Percentiles rank a stretch among this genome's conserved stretches.
These are phyloP conservation scores for Germaria angustata DNA, from an alignment of 2,888 invertebrate genomes.

Conservation along the genomic window DNA sequence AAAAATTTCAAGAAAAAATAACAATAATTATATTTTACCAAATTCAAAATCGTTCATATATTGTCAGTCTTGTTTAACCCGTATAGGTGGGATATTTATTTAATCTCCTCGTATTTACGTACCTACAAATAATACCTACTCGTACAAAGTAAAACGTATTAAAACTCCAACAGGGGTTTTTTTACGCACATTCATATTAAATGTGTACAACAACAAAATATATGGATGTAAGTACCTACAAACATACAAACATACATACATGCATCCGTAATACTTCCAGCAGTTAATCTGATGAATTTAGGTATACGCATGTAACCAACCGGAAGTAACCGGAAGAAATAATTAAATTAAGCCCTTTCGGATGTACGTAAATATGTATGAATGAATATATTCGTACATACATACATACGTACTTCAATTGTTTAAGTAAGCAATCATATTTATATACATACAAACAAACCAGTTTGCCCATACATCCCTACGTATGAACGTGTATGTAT, in stretches of 20 bases:
- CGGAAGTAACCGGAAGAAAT: conserved; percentile 75
- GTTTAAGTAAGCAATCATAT: conserved; percentile 14
- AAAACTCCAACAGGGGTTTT: background rate
- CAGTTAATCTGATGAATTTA: conserved; percentile 51
- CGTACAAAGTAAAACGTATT: conserved; percentile 6
- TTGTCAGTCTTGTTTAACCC: too few relatives aligned
- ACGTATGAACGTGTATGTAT: background rate
- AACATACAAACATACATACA: background rate
- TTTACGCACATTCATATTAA: background rate
- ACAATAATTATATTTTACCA: too few relatives aligned
- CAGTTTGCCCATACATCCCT: too few relatives aligned
- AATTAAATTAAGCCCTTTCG: conserved; percentile 74
- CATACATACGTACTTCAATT: conserved; percentile 12
- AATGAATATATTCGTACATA: too few relatives aligned
- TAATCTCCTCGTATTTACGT: conserved; percentile 1
- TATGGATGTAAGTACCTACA: background rate
- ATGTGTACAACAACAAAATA: background rate
- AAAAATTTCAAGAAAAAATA: background rate
- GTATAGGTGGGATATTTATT: conserved; percentile 1
- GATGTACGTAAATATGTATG: conserved; percentile 35
- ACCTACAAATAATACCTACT: background rate
- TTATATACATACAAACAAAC: conserved; percentile 7
- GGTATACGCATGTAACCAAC: conserved; percentile 53
- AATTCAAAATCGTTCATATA: too few relatives aligned
- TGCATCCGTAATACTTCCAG: conserved; percentile 17